These are phyloP conservation scores for Cyclargus thomasi DNA, from an alignment of 1,140 invertebrate genomes.

Conservation along the genomic window DNA sequence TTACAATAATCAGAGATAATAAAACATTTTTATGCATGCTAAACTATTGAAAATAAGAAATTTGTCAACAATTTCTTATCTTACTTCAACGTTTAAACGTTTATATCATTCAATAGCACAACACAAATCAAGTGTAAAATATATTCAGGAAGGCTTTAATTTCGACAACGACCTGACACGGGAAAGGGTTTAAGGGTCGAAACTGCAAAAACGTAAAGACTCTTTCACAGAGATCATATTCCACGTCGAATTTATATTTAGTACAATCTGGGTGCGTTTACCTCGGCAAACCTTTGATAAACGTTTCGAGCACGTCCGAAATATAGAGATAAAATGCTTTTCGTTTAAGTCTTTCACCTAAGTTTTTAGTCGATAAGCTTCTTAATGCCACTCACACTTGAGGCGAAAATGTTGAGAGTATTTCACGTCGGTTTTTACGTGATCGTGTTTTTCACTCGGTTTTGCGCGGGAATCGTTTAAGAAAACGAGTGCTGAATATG, in stretches of 20 bases:
- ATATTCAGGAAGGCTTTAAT: neutral
- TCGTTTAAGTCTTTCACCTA: neutral
- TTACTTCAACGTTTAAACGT: no score
- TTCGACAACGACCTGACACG: neutral
- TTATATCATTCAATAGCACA: neutral
- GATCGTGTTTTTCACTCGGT: neutral
- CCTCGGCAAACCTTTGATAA: neutral
- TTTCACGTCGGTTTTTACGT: neutral
- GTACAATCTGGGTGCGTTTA: neutral
- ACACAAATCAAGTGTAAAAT: neutral
- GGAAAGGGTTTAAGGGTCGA: neutral
- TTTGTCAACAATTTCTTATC: no score
- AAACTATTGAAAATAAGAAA: no score
- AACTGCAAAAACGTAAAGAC: neutral
- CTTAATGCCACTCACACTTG: neutral
- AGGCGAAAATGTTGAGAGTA: neutral
- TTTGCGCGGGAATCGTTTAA: no score
- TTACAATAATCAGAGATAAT: no score
- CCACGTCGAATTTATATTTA: neutral
- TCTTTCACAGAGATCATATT: neutral
- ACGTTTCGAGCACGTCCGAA: neutral
- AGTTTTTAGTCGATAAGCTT: neutral
- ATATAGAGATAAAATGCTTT: conserved; percentile 1
- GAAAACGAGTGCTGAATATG: no score
- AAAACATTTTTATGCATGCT: no score